Base-by-base conservation (phyloP, 2,888 invertebrate genomes). In the Isotomurus palustris region DNA sequence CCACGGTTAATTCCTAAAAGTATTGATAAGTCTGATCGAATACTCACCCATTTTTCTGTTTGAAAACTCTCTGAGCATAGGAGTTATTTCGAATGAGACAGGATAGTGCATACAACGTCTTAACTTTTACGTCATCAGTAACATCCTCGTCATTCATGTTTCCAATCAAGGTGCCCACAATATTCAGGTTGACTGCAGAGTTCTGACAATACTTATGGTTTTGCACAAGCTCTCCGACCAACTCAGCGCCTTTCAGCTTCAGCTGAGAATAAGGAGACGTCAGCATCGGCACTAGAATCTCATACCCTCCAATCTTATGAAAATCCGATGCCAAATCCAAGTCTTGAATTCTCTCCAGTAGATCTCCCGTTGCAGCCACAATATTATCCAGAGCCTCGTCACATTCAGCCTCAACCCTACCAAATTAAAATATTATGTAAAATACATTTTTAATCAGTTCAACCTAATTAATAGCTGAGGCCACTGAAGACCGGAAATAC, bases 251-350 rank as follows among this genome's bases (percentile, higher is more conserved):
- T n/a, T 49, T 49, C 25, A 35, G 4, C 35, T 32, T 8, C 5
- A 49, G 35, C 22, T 32, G 3, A 3, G 49, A n/a, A 32, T 49
- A 24, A 5, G 29, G 17, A 17, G 49, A 49, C 12, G 17, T 17
- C 8, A 49, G 35, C 3, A 49, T 32, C 19, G 35, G 49, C 21
- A 21, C 21, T 19, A 49, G 32, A 21, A 49, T 32, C 3, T 49
- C 35, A n/a, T 35, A 49, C 3, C 49, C 49, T 4, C 49, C 49
- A 8, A 49, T 32, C 24, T 49, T 49, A 4, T 32, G 8, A 21
- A 49, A 49, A n/a, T 49, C 49, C 5, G 49, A 17, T 5, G 49
- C 49, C 4, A 32, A 19, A 35, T 49, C 49, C 36, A 49, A 35
- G 19, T 49, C 49, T 5, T 32, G 4, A 17, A 36, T 49, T 21